Percentiles rank a stretch among this genome's conserved stretches.
phyloP scores from a whole-genome alignment of 2,797 vertebrate species.

The Gouania willdenowi region DNA sequence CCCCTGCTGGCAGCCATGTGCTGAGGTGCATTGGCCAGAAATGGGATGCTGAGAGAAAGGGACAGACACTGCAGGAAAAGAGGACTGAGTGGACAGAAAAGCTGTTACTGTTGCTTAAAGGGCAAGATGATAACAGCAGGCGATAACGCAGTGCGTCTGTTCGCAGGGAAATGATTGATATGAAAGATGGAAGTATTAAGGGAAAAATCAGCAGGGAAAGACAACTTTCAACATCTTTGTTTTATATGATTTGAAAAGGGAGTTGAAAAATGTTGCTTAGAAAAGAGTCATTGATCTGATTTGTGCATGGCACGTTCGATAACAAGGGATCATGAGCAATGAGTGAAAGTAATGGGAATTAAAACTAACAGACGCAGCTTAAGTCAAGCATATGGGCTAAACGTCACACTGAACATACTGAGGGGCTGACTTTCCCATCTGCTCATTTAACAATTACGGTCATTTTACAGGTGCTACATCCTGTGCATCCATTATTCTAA shows the following conservation, averaged over 20 bases:
- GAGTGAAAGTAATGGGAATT: neutral
- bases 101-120: slow-evolving; percentile 34
- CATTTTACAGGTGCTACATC: slow-evolving; percentile 1
- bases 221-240: neutral
- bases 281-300: too few species aligned
- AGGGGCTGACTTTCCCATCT: slow-evolving; percentile 7
- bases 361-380: neutral
- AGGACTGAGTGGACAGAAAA: slow-evolving; percentile 24
- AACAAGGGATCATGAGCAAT: neutral
- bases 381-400: slow-evolving; percentile 7
- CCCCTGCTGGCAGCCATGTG: slow-evolving; percentile 45
- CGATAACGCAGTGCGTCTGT: slow-evolving; percentile 8
- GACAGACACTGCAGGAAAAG: slow-evolving; percentile 26
- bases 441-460: slow-evolving; percentile 13
- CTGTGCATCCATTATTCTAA: too few species aligned
- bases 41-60: slow-evolving; percentile 27
- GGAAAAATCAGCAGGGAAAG: neutral
- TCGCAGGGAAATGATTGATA: neutral
- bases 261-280: too few species aligned
- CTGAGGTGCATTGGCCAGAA: slow-evolving; percentile 36
- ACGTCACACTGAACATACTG: slow-evolving; percentile 9
- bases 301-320: too few species aligned
- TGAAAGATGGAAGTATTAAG: neutral
- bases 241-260: too few species aligned
- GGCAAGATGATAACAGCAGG: slow-evolving; percentile 27